phyloP scores from a whole-genome alignment of 1,140 invertebrate species.

The Chelonus insularis region DNA sequence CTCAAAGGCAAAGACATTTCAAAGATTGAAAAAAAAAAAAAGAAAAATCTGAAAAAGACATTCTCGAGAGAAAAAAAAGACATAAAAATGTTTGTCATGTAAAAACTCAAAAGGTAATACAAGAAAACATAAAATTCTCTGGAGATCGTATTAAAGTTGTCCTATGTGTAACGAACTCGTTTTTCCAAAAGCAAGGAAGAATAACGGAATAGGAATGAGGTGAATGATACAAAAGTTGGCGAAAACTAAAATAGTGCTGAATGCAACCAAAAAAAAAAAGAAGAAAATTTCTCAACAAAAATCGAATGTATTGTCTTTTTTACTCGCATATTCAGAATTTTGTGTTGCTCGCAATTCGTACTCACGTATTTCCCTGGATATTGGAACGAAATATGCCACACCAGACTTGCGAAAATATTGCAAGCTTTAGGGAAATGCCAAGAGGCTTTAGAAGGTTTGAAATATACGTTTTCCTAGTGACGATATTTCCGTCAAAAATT shows the following conservation, averaged over 20 bases:
- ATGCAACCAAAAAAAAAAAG: too few relatives aligned
- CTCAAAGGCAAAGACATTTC: too few relatives aligned
- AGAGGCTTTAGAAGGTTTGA: slow-evolving; percentile 4
- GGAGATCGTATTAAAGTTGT: slow-evolving; percentile 27
- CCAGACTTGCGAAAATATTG: slow-evolving; percentile 22
- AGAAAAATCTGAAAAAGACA: too few relatives aligned
- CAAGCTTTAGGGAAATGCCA: slow-evolving; percentile 10
- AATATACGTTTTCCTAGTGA: too few relatives aligned
- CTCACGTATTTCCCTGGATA: slow-evolving; percentile 3
- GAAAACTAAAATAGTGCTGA: too few relatives aligned
- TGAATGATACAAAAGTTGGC: not conserved
- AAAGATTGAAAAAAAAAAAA: too few relatives aligned
- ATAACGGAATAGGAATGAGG: not conserved
- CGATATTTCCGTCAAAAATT: too few relatives aligned
- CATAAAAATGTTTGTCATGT: not conserved
- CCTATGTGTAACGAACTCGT: slow-evolving; percentile 19
- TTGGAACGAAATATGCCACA: slow-evolving; percentile 18
- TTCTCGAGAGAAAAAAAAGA: too few relatives aligned
- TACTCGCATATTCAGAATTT: slow-evolving; percentile 14
- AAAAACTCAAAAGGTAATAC: not conserved
- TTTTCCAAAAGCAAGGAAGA: slow-evolving; percentile 12
- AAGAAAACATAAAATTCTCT: not conserved
- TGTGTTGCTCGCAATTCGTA: slow-evolving; percentile 12
- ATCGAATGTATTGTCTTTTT: slow-evolving; percentile 3
- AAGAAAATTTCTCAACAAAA: not conserved